Conservation (phyloP, 2,113 vertebrate genomes). For the Zonotrichia leucophrys region DNA sequence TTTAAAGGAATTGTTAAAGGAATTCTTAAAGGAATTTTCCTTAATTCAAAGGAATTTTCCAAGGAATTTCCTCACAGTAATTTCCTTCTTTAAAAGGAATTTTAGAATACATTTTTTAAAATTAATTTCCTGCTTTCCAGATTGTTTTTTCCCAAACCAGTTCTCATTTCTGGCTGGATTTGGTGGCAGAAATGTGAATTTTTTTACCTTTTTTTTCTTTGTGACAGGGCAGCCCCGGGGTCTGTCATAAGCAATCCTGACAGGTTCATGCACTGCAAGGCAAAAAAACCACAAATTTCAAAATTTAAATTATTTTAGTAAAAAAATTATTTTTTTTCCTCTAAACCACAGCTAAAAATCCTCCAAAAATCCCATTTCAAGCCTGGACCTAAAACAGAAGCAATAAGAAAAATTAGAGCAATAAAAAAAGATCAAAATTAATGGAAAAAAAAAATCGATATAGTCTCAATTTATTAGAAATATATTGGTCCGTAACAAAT, state of each 20-base stretch:
- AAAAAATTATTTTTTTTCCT: not conserved
- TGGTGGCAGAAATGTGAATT: not conserved
- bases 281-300: not conserved
- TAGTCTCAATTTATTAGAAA: no score
- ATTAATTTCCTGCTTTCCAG: not conserved
- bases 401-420: not conserved
- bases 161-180: not conserved
- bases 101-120: not conserved
- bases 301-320: not conserved
- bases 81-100: not conserved
- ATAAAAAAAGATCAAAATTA: no score
- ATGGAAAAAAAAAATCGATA: not conserved
- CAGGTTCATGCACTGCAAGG: constrained; percentile 78
- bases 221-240: constrained; percentile 71
- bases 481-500: not conserved
- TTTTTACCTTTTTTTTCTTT: constrained; percentile 80
- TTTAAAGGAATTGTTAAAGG: no score
- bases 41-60: no score
- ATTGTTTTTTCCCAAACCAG: not conserved
- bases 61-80: not conserved
- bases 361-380: not conserved
- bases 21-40: not conserved
- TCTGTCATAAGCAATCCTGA: constrained; percentile 79
- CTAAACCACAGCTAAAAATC: not conserved
- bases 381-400: not conserved